phyloP scores from a whole-genome alignment of 2,113 vertebrate genomes.

The Chroicocephalus ridibundus region DNA sequence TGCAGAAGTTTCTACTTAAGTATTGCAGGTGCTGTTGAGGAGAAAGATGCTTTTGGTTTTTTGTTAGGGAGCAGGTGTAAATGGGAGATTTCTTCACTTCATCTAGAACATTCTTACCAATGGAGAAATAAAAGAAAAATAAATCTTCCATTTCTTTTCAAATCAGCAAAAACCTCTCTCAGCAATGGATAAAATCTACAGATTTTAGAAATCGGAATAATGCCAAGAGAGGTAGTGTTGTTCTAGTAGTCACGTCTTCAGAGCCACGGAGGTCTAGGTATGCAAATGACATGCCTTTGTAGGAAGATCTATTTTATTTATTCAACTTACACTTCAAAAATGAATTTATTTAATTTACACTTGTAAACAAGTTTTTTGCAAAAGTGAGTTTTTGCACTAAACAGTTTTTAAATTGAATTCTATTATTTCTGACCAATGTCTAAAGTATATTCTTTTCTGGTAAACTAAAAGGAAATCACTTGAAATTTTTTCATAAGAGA shows the following conservation, averaged over 20 bases:
- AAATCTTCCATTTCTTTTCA: background rate
- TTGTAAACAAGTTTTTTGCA: background rate
- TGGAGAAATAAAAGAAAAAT: background rate
- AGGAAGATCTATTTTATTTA: background rate
- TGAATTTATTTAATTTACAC: background rate
- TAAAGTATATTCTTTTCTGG: background rate
- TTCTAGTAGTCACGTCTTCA: fast-evolving
- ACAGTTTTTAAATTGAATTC: background rate
- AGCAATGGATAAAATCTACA: background rate
- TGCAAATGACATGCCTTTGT: background rate
- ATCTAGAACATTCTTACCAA: background rate
- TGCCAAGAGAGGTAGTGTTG: background rate
- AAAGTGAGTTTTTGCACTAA: background rate
- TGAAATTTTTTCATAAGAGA: background rate
- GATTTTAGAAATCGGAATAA: background rate
- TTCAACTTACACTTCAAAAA: background rate
- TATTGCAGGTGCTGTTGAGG: background rate
- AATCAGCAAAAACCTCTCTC: background rate
- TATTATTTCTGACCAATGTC: background rate
- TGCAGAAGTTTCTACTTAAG: background rate
- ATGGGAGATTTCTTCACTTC: background rate
- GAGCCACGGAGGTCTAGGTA: fast-evolving
- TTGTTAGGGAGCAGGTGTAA: background rate
- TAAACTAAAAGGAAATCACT: background rate
- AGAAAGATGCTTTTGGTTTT: background rate